phyloP scores from a whole-genome alignment of 2,797 vertebrate species.

The Coregonus suidteri region DNA sequence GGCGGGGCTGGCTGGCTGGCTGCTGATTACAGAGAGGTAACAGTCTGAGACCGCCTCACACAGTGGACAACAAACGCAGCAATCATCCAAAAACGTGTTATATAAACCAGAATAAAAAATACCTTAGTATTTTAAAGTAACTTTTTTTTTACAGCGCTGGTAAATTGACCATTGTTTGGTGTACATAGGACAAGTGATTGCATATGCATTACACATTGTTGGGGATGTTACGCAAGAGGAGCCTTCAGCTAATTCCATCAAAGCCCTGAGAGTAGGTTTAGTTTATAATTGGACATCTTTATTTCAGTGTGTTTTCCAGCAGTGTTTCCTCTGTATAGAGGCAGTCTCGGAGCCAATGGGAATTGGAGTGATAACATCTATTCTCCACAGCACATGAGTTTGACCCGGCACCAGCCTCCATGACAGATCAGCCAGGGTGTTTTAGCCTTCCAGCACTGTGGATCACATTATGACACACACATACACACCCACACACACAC shows the following conservation, averaged over 20 bases:
- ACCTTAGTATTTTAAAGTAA: slow-evolving; percentile 28
- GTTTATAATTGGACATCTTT: slow-evolving; percentile 76
- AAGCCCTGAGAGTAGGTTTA: slow-evolving; percentile 67
- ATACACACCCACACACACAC: slow-evolving; percentile 12
- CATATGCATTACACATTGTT: slow-evolving; percentile 64
- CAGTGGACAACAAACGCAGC: slow-evolving; percentile 17
- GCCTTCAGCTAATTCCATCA: slow-evolving; percentile 74
- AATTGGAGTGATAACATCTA: slow-evolving; percentile 72
- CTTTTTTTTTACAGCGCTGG: slow-evolving; percentile 31
- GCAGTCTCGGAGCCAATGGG: slow-evolving; percentile 58
- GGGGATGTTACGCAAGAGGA: slow-evolving; percentile 63
- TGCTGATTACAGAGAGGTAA: slow-evolving; percentile 39
- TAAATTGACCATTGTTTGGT: slow-evolving; percentile 64
- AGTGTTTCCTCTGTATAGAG: slow-evolving; percentile 26
- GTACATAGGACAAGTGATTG: slow-evolving; percentile 71
- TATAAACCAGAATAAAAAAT: slow-evolving; percentile 17
- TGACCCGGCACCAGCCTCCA: slow-evolving; percentile 77
- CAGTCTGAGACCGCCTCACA: slow-evolving; percentile 31
- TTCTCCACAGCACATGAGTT: slow-evolving; percentile 75
- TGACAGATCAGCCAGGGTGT: slow-evolving; percentile 78
- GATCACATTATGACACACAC: slow-evolving; percentile 8
- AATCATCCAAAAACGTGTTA: slow-evolving; percentile 18
- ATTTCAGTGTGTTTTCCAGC: slow-evolving; percentile 75
- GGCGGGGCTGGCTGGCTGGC: slow-evolving; percentile 31
- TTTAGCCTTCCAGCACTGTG: slow-evolving; percentile 67